Evolutionary conservation across 2,888 invertebrate genomes (phyloP).

Genomic region (Ommatoiulus sabulosus): DNA sequence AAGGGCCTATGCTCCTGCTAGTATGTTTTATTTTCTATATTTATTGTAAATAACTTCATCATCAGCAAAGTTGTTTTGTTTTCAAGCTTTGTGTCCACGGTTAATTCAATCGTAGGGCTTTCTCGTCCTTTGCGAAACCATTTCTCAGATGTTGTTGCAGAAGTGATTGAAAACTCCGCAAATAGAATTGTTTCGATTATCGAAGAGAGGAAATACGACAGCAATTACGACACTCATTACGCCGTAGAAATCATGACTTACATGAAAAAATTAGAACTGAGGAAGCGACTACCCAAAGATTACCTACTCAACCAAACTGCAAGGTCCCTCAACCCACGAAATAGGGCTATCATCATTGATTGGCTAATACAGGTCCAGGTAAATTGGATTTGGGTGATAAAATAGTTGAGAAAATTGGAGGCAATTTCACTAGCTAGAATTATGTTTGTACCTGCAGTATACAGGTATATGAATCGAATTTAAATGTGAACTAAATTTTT

Average conservation of each 20-base stretch:
- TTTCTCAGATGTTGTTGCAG: background rate
- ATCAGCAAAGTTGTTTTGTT: too few relatives aligned
- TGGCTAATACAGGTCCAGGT: conserved; percentile 57
- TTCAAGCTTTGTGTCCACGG: too few relatives aligned
- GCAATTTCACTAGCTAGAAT: too few relatives aligned
- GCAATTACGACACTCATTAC: background rate
- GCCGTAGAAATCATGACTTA: conserved; percentile 42
- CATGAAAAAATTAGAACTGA: conserved; percentile 37
- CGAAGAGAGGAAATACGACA: background rate
- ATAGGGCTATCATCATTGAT: conserved; percentile 44
- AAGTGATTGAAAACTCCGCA: background rate
- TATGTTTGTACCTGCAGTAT: too few relatives aligned
- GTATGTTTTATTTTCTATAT: too few relatives aligned
- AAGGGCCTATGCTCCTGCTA: too few relatives aligned
- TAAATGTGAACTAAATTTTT: too few relatives aligned
- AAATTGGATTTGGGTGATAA: background rate
- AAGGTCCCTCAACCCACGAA: background rate
- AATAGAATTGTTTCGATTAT: background rate
- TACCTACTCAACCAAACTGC: background rate
- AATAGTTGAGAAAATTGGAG: too few relatives aligned
- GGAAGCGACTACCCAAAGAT: background rate
- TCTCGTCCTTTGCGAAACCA: background rate
- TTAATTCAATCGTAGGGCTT: background rate
- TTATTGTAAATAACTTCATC: too few relatives aligned
- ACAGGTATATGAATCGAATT: too few relatives aligned